Evolutionary conservation across 2,888 invertebrate species (phyloP).

Genomic region (Sepioteuthis lessoniana): DNA sequence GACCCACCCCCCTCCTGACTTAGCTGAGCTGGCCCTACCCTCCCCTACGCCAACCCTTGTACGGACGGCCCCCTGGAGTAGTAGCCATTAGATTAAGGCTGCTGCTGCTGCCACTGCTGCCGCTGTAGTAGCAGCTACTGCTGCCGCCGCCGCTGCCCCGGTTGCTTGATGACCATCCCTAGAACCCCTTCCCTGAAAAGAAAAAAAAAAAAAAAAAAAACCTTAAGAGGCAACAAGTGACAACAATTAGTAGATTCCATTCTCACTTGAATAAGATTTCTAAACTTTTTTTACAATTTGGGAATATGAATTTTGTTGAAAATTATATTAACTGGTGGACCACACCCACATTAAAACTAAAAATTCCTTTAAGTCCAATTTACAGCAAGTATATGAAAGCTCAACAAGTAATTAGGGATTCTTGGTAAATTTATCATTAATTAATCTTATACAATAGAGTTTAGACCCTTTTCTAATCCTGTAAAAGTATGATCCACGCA

Average conservation of each 20-base stretch:
- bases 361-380: no score
- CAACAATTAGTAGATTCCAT: not conserved
- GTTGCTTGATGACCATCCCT: conserved; percentile 54
- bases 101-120: not conserved
- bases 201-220: not conserved
- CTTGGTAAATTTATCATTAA: no score
- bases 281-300: no score
- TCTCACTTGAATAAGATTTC: no score
- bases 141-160: conserved; percentile 44
- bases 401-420: no score
- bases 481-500: no score
- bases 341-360: no score
- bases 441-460: no score
- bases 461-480: no score
- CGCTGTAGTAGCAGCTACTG: conserved; percentile 10
- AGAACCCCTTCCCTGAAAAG: conserved; percentile 46
- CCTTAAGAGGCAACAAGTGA: not conserved
- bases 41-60: conserved; percentile 63
- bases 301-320: no score
- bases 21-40: conserved; percentile 63
- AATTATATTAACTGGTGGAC: no score
- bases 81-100: conserved; percentile 50
- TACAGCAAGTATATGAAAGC: no score
- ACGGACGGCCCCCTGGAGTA: conserved; percentile 60
- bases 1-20: conserved; percentile 58